A percentile compares a stretch with the other conserved stretches of the same genome.
These are phyloP conservation scores for Hemiscyllium ocellatum DNA, from an alignment of 2,113 vertebrate species.

Conservation along the genomic window DNA sequence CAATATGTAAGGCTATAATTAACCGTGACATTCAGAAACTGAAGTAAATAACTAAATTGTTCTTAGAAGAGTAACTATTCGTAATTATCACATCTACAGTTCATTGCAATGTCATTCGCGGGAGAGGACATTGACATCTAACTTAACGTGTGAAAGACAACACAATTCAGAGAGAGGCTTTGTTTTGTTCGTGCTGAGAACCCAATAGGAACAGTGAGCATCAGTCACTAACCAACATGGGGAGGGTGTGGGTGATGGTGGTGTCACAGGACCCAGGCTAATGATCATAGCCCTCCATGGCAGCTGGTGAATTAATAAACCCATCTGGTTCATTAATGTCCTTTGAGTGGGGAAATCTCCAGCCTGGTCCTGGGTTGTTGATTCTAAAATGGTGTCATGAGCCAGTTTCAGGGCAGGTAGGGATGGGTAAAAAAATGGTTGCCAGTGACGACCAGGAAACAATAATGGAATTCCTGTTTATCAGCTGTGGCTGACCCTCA, in stretches of 20 bases:
- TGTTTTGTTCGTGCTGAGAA: neutral
- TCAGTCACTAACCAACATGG: neutral
- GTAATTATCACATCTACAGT: neutral
- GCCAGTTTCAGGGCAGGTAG: too few species aligned
- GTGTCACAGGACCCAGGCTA: too few species aligned
- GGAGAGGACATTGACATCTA: neutral
- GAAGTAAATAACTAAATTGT: slow-evolving; percentile 9
- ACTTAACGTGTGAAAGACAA: neutral
- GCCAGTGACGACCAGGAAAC: too few species aligned
- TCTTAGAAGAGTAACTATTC: neutral
- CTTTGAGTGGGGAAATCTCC: too few species aligned
- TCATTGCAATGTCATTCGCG: neutral
- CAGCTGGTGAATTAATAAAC: too few species aligned
- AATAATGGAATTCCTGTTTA: neutral
- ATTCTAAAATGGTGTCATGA: too few species aligned
- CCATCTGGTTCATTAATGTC: too few species aligned
- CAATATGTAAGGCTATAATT: neutral
- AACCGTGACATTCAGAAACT: neutral
- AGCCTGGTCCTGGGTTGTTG: too few species aligned
- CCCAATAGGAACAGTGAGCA: neutral
- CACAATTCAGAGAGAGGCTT: neutral
- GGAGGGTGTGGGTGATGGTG: too few species aligned
- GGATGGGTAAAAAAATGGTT: too few species aligned
- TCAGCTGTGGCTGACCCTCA: neutral
- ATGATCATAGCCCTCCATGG: too few species aligned